Evolutionary conservation across 2,888 invertebrate genomes (phyloP).

Genomic region (Standfussiana lucernea): DNA sequence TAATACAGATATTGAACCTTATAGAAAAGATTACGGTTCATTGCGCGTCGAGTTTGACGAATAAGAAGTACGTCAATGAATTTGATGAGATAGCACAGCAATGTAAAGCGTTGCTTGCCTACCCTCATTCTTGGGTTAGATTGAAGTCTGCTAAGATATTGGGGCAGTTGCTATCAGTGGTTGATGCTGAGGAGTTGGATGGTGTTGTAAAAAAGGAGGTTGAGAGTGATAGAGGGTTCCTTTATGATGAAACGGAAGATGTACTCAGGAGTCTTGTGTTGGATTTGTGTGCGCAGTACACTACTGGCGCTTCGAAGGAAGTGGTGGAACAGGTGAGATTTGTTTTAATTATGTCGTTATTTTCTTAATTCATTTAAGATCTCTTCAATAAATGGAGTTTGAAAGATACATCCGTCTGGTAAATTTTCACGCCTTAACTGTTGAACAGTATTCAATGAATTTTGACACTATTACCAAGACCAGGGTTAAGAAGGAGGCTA

Average conservation of each 20-base stretch:
- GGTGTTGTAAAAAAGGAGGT: conserved; percentile 81
- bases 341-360: not conserved
- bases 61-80: conserved; percentile 83
- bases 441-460: not conserved
- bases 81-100: conserved; percentile 92
- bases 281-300: conserved; percentile 94
- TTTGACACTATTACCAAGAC: not conserved
- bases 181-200: conserved; percentile 92
- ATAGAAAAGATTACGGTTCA: conserved; percentile 92
- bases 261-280: conserved; percentile 92
- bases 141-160: conserved; percentile 94
- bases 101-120: conserved; percentile 93
- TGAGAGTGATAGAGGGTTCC: conserved; percentile 88
- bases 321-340: conserved; percentile 92
- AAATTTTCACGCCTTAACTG: not conserved
- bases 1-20: conserved; percentile 94
- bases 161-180: conserved; percentile 92
- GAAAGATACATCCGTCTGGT: not conserved
- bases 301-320: conserved; percentile 92
- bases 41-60: conserved; percentile 91
- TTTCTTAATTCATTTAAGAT: not conserved
- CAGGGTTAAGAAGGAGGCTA: not conserved
- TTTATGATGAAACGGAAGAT: conserved; percentile 91
- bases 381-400: not conserved
- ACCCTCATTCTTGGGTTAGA: conserved; percentile 97